These are phyloP conservation scores for Manduca sexta DNA, from an alignment of 1,140 invertebrate species.

Conservation along the genomic window DNA sequence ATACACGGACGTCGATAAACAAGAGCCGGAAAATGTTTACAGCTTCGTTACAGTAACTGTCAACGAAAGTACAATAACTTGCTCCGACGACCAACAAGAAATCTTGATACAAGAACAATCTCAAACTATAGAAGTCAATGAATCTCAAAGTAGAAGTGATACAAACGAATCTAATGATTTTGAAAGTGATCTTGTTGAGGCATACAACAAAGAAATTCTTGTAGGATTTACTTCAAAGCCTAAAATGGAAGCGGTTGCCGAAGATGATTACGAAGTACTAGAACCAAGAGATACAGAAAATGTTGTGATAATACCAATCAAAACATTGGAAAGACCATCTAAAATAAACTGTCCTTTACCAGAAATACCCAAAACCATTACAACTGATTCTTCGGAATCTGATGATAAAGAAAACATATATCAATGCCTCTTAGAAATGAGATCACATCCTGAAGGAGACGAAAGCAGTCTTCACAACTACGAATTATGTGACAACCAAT, in stretches of 20 bases:
- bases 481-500: constrained; percentile 55
- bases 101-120: constrained; percentile 36
- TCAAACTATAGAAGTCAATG: constrained; percentile 23
- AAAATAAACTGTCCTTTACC: constrained; percentile 70
- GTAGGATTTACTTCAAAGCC: constrained; percentile 49
- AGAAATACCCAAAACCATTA: constrained; percentile 55
- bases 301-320: constrained; percentile 43
- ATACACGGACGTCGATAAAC: constrained; percentile 53
- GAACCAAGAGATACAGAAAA: constrained; percentile 50
- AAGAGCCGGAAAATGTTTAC: constrained; percentile 45
- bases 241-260: constrained; percentile 34
- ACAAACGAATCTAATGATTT: constrained; percentile 44
- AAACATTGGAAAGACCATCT: constrained; percentile 42
- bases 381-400: constrained; percentile 16
- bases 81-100: constrained; percentile 24
- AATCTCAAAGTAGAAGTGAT: constrained; percentile 20
- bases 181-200: constrained; percentile 65
- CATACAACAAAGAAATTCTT: constrained; percentile 61
- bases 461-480: constrained; percentile 66
- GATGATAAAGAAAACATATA: constrained; percentile 65
- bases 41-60: constrained; percentile 44
- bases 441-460: constrained; percentile 62
- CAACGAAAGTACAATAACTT: constrained; percentile 30
- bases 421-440: constrained; percentile 61
- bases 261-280: constrained; percentile 68